A percentile compares a stretch with the other conserved stretches of the same genome.
Conservation (phyloP, 2,888 invertebrate species). For the Periphyllus acericola region DNA sequence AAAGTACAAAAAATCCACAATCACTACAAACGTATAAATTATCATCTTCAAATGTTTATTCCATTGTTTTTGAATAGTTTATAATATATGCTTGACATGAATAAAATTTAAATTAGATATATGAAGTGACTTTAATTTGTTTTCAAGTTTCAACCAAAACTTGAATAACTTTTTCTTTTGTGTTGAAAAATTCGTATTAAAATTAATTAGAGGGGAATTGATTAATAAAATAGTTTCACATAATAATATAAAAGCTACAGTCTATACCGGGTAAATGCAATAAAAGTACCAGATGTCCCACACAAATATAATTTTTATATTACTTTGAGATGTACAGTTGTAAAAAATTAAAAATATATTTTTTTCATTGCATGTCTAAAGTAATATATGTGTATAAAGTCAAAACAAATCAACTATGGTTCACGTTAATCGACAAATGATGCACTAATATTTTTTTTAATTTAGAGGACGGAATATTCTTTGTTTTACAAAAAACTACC, state of each 20-base stretch:
- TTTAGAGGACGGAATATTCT: too few species aligned
- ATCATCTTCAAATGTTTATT: neutral
- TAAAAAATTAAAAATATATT: neutral
- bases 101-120: constrained; percentile 15
- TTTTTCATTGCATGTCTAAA: too few species aligned
- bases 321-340: neutral
- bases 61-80: neutral
- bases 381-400: too few species aligned
- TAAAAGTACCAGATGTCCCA: neutral
- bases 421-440: too few species aligned
- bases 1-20: neutral
- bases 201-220: constrained; percentile 17
- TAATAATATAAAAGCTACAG: too few species aligned
- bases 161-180: neutral
- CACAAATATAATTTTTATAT: neutral
- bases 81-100: neutral
- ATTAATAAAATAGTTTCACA: constrained; percentile 12
- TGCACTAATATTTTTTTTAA: too few species aligned
- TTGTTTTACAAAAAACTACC: too few species aligned
- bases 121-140: constrained; percentile 11
- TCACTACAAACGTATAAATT: neutral
- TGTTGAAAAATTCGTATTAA: constrained; percentile 1
- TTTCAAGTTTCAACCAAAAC: constrained; percentile 19
- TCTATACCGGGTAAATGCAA: neutral
- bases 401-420: too few species aligned